Evolutionary conservation across 2,113 vertebrate genomes (phyloP), one percentile per base, ranked within the genome.

Genomic region (Progne subis): DNA sequence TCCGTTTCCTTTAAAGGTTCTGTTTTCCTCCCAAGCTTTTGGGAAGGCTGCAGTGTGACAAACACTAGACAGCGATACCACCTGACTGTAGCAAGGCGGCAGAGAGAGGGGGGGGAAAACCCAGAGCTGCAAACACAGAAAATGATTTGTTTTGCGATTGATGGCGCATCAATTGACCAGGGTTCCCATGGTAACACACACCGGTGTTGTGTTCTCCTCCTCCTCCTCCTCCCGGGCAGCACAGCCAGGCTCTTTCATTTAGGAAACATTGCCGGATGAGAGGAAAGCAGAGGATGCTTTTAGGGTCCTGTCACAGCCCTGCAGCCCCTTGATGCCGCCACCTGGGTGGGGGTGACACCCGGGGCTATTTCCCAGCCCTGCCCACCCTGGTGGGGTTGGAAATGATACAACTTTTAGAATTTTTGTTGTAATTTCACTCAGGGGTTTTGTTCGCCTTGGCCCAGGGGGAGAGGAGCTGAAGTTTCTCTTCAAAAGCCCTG

Each of bases 111-210:
- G 4, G 3, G 8, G 15, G 39, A 49, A 46, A 39, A 85, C 6
- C 34, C 21, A 13, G 43, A 60, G 90, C 91, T 71, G 65, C 88
- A 88, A 93, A 86, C 80, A 88, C 5, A 67, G 88, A 80, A 96
- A 92, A 92, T 25, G 4, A 94, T 95, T 93, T 88, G 95, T 88
- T 86, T 80, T 86, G 95, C 64, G 32, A 95, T 44, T 75, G 92
- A 96, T 95, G 95, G 95, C 47, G 67, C 72, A 94, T 89, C 92
- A 92, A 95, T 70, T 96, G 94, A 94, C 47, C 47, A 12, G 25
- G 4, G 78, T 94, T 94, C 49, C 95, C 94, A 97, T 82, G 91
- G 82, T 91, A 95, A 97, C 93, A 72, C 68, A 31, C 95, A 61
- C 49, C 14, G 18, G 44, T 94, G 82, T 77, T 79, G 90, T 65